Evolutionary conservation across 2,797 vertebrate species (phyloP), one percentile per base, ranked within the genome.

Genomic region (Microctenopoma steveboyesi): DNA sequence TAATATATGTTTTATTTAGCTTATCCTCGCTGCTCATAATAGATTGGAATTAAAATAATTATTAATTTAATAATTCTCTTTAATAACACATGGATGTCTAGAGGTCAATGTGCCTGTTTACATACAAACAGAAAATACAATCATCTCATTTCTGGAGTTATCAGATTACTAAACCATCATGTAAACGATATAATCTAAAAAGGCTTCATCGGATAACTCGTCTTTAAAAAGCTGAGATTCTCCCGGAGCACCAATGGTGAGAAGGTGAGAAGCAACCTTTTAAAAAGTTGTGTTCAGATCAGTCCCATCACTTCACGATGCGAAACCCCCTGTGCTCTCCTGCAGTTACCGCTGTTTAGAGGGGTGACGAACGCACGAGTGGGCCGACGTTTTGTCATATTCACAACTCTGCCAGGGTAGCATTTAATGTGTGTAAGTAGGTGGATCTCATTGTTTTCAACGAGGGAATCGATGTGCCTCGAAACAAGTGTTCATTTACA

Each of bases 391-490:
- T 79, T 78, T 86, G 73, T 86, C 82, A 65, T 57, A 52, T 72
- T 74, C 53, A 14, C 57, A 57, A 37, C 63, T 52, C 60, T 65
- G 61, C 5, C 6, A 72, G 77, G 69, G 80, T 77, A 18, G 49
- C 73, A 61, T 79, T 86, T 79, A 85, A 79, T 72, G 76, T 66
- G 50, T 69, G 43, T 65, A 74, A 85, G 79, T 72, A 81, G 79
- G 82, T 71, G 73, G 74, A 79, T 74, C 63, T 70, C 54, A 11
- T 37, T 16, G 50, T 72, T 82, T 74, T 76, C 39, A 57, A 16
- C 15, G 0, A 56, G 64, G 63, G 70, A 73, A 72, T 64, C 7
- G 68, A 61, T 57, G 39, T 18, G 54, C 53, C 53, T 73, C 43
- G 25, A 79, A 83, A 75, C 63, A 65, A 68, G 50, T n/a, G 2